Conservation (phyloP, 1,140 invertebrate genomes). For the Chironomus striatipennis region DNA sequence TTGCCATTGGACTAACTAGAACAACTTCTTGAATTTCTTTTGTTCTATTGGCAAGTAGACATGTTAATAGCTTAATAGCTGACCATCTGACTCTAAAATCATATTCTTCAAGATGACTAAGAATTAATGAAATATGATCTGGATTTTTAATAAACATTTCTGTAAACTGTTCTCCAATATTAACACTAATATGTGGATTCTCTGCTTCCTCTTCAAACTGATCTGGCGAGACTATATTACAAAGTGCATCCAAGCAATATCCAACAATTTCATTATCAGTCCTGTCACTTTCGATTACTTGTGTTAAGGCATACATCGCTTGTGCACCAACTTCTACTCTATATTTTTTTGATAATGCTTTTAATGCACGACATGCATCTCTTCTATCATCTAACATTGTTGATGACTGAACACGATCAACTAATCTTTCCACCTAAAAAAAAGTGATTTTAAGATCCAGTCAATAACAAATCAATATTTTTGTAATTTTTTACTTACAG, state of each 20-base stretch:
- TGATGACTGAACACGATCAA: slow-evolving; percentile 85
- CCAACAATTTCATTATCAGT: slow-evolving; percentile 86
- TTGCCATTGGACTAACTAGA: slow-evolving; percentile 90
- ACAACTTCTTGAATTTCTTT: slow-evolving; percentile 95
- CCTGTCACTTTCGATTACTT: slow-evolving; percentile 69
- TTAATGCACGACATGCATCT: slow-evolving; percentile 92
- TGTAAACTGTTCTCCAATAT: slow-evolving; percentile 88
- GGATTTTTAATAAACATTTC: slow-evolving; percentile 95
- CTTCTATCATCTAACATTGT: slow-evolving; percentile 88
- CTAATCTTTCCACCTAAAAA: slow-evolving; percentile 78
- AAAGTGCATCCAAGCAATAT: slow-evolving; percentile 84
- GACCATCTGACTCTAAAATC: slow-evolving; percentile 86
- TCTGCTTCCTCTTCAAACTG: slow-evolving; percentile 73
- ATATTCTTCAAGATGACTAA: slow-evolving; percentile 89
- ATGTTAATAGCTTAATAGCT: slow-evolving; percentile 74
- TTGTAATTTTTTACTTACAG: slow-evolving; percentile 48
- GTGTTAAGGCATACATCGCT: slow-evolving; percentile 76
- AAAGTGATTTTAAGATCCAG: slow-evolving; percentile 33
- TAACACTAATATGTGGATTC: slow-evolving; percentile 48
- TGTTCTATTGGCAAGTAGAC: slow-evolving; percentile 68
- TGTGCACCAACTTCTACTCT: slow-evolving; percentile 92
- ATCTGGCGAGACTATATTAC: slow-evolving; percentile 80
- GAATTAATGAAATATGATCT: slow-evolving; percentile 75
- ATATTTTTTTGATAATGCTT: slow-evolving; percentile 87
- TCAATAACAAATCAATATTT: background rate